These are phyloP conservation scores for Enhydra lutris DNA, from an alignment of 2,113 vertebrate genomes.

Conservation along the genomic window DNA sequence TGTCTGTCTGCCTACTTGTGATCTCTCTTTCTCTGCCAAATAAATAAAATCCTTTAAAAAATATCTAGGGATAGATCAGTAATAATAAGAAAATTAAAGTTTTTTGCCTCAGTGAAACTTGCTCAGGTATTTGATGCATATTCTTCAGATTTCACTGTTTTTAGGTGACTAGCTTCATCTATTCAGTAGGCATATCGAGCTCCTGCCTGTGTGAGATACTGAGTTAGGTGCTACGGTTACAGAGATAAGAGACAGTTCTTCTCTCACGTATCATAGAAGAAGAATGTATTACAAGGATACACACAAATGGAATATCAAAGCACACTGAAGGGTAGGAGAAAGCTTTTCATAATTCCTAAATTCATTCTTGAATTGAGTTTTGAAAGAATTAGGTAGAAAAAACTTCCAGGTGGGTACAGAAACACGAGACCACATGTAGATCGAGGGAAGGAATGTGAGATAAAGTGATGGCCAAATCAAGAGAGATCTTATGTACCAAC, in stretches of 20 bases:
- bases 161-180: neutral
- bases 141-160: conserved; percentile 18
- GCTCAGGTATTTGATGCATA: neutral
- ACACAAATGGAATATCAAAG: neutral
- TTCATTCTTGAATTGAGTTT: conserved; percentile 43
- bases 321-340: neutral
- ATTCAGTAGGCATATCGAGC: neutral
- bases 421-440: neutral
- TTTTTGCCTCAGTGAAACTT: neutral
- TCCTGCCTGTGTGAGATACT: neutral
- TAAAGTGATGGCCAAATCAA: neutral
- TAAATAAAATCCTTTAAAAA: neutral
- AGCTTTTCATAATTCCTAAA: neutral
- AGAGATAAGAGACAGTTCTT: neutral
- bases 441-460: neutral
- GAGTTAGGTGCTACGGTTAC: neutral
- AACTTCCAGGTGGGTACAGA: neutral
- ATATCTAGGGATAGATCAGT: neutral
- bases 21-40: too few species aligned
- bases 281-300: neutral
- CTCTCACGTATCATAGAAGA: neutral
- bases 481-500: neutral
- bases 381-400: neutral
- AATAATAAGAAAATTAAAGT: conserved; percentile 26
- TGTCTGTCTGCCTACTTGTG: too few species aligned